Evolutionary conservation across 2,888 invertebrate species (phyloP).

Genomic region (Dromius quadrimaculatus): DNA sequence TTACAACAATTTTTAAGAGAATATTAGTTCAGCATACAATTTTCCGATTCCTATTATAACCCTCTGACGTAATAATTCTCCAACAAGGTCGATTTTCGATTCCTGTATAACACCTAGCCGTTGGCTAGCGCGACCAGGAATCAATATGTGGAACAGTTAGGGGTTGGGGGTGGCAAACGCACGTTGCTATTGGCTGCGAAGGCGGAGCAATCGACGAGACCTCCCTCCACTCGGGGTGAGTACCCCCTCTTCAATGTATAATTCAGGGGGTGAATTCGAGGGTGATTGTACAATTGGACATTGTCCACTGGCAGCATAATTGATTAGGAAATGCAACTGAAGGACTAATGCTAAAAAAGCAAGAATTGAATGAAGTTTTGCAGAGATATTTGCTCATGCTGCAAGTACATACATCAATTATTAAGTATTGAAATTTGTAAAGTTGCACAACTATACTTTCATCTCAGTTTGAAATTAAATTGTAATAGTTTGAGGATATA

Average conservation of each 20-base stretch:
- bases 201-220: constrained; percentile 42
- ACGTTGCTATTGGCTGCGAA: constrained; percentile 40
- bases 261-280: neutral
- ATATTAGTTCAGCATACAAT: no score
- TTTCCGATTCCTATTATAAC: neutral
- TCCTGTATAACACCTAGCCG: constrained; percentile 30
- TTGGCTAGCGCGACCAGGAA: constrained; percentile 49
- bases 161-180: constrained; percentile 21
- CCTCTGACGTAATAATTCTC: neutral
- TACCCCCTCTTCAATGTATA: neutral
- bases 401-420: no score
- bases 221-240: constrained; percentile 29
- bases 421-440: no score
- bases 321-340: no score
- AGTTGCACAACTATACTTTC: no score
- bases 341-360: no score
- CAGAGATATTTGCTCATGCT: no score
- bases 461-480: no score
- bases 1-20: no score
- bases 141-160: constrained; percentile 42
- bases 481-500: no score
- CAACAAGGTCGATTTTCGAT: no score
- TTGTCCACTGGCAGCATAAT: neutral
- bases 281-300: neutral
- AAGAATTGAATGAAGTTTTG: no score